phyloP scores from a whole-genome alignment of 1,140 invertebrate genomes.

The Zaprionus lachaisei region DNA sequence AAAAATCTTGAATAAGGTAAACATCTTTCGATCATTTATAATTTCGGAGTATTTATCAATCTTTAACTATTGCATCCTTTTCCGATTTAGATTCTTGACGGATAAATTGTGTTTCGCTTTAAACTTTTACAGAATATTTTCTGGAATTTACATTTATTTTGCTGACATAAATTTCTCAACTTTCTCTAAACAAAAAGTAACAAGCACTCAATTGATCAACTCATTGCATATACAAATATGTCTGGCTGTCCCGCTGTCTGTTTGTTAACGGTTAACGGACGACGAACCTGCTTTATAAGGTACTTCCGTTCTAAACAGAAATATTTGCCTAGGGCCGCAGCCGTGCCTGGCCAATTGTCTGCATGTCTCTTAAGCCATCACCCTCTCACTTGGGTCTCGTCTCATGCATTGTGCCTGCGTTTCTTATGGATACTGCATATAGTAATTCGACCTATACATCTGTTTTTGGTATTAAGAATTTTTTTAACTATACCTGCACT shows the following conservation, averaged over 20 bases:
- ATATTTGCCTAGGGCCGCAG: constrained; percentile 29
- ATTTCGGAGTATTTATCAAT: not conserved
- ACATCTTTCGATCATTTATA: not conserved
- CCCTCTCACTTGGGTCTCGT: not conserved
- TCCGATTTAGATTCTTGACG: not conserved
- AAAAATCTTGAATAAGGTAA: not conserved
- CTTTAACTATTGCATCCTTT: not conserved
- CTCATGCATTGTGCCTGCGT: constrained; percentile 11
- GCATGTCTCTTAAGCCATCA: constrained; percentile 30
- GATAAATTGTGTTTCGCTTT: not conserved
- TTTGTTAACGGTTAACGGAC: constrained; percentile 44
- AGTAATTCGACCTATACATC: not conserved
- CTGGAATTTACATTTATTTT: not conserved
- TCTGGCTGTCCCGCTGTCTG: not conserved
- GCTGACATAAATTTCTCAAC: constrained; percentile 63
- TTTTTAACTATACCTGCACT: constrained; percentile 22
- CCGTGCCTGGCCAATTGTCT: constrained; percentile 46
- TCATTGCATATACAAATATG: constrained; percentile 48
- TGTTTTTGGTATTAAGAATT: not conserved
- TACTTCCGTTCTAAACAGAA: constrained; percentile 68
- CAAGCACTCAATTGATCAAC: constrained; percentile 35
- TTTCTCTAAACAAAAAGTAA: constrained; percentile 59
- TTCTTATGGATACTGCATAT: constrained; percentile 8
- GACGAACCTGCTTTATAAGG: constrained; percentile 54
- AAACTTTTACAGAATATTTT: not conserved